phyloP scores from a whole-genome alignment of 2,797 vertebrate species.

The Danio albolineatus region DNA sequence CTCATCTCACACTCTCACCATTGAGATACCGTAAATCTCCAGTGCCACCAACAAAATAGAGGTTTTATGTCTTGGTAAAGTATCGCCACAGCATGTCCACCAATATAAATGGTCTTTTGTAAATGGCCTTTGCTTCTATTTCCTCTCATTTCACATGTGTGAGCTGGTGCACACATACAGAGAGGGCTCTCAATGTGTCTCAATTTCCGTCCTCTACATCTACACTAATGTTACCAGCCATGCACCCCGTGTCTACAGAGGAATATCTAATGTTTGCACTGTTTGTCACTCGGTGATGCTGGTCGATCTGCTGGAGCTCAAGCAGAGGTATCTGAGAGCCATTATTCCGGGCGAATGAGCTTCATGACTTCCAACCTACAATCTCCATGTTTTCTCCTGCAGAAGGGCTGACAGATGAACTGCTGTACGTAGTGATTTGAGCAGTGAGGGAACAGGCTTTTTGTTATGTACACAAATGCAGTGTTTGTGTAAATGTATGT shows the following conservation, averaged over 20 bases:
- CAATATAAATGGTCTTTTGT: conserved; percentile 36
- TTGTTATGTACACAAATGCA: background rate
- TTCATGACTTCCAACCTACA: conserved; percentile 36
- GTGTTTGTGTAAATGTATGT: conserved; percentile 9
- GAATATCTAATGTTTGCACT: conserved; percentile 38
- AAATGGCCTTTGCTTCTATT: conserved; percentile 9
- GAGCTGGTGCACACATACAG: background rate
- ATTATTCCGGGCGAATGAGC: conserved; percentile 44
- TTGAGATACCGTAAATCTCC: background rate
- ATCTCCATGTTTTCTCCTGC: conserved; percentile 38
- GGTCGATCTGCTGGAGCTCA: conserved; percentile 26
- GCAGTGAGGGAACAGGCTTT: conserved; percentile 11
- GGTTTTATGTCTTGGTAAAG: conserved; percentile 24
- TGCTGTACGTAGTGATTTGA: conserved; percentile 15
- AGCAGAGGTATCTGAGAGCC: conserved; percentile 38
- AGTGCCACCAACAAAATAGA: conserved; percentile 13
- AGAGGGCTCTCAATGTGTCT: conserved; percentile 32
- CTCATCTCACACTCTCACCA: conserved; percentile 9
- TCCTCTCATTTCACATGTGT: background rate
- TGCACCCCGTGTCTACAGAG: conserved; percentile 26
- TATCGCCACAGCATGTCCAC: background rate
- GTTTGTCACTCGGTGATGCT: conserved; percentile 16
- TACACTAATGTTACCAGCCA: conserved; percentile 37
- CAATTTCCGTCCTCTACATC: conserved; percentile 30
- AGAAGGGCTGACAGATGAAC: conserved; percentile 36